Percentiles rank a stretch among this genome's conserved stretches.
Evolutionary conservation across 2,888 invertebrate species (phyloP).

Genomic region (Campoplex capitator): DNA sequence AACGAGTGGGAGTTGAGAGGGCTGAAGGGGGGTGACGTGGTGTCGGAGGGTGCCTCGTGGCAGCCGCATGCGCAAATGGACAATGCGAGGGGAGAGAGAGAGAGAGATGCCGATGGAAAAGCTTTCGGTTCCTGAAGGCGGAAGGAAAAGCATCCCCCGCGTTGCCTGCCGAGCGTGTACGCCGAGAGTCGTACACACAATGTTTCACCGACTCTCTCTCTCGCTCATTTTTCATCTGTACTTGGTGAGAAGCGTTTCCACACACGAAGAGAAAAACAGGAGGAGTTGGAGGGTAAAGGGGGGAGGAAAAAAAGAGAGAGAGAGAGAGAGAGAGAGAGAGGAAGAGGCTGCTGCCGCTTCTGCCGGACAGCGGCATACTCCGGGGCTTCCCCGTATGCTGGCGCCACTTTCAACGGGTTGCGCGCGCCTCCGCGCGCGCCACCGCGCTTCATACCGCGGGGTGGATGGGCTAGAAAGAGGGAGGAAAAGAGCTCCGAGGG

Average conservation of each 20-base stretch:
- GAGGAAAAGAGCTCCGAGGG: neutral
- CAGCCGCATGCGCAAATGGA: slow-evolving; percentile 43
- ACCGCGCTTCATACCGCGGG: neutral
- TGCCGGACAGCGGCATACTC: slow-evolving; percentile 13
- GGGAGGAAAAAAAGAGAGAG: neutral
- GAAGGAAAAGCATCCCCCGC: slow-evolving; percentile 43
- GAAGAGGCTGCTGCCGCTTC: neutral
- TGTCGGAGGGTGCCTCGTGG: slow-evolving; percentile 15
- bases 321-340: neutral
- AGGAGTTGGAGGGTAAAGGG: no score
- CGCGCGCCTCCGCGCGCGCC: slow-evolving; percentile 65
- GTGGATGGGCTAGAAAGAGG: neutral
- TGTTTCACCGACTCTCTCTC: neutral
- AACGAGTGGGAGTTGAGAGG: neutral
- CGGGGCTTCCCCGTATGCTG: slow-evolving; percentile 68
- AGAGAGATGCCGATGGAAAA: slow-evolving; percentile 38
- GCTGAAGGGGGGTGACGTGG: neutral
- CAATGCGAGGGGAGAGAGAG: neutral
- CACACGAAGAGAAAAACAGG: slow-evolving; percentile 11
- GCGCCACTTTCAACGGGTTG: slow-evolving; percentile 76
- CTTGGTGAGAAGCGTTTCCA: slow-evolving; percentile 28
- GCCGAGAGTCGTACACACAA: slow-evolving; percentile 12
- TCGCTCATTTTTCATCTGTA: neutral
- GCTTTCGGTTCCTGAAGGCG: slow-evolving; percentile 31
- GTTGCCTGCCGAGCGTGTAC: slow-evolving; percentile 19